Evolutionary conservation across 2,797 vertebrate genomes (phyloP).

Genomic region (Schizothorax lantsangensis): DNA sequence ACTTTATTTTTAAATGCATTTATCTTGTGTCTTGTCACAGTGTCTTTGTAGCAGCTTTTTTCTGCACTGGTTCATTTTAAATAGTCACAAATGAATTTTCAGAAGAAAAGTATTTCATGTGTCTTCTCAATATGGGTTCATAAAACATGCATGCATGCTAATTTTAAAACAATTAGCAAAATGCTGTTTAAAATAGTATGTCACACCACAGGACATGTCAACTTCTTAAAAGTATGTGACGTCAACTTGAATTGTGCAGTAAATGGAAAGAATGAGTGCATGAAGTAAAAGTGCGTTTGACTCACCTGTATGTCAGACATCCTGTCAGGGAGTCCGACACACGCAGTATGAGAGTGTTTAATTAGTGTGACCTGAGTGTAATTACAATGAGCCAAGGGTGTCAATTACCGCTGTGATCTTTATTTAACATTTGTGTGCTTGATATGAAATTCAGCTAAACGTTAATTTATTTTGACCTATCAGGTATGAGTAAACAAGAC

Average conservation of each 20-base stretch:
- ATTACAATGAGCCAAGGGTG: conserved; percentile 56
- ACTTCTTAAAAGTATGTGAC: background rate
- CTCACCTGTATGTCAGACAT: conserved; percentile 45
- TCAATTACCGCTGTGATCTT: conserved; percentile 52
- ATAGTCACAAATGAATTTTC: background rate
- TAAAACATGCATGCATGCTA: background rate
- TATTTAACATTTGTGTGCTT: conserved; percentile 18
- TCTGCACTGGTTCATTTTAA: background rate
- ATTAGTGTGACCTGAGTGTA: conserved; percentile 60
- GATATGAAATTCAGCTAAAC: background rate
- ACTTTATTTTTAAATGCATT: background rate
- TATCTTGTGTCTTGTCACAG: background rate
- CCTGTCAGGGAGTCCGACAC: conserved; percentile 11
- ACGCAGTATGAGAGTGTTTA: conserved; percentile 54
- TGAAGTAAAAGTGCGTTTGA: background rate
- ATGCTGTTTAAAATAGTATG: background rate
- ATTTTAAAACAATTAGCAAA: background rate
- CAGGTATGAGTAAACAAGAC: background rate
- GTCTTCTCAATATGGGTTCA: background rate
- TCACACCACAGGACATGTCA: background rate
- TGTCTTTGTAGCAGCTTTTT: conserved; percentile 6
- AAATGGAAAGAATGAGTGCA: background rate
- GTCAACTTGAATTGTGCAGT: background rate
- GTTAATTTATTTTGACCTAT: background rate
- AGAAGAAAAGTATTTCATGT: background rate